Percentiles rank a stretch among this genome's conserved stretches.
Conservation (phyloP, 1,140 invertebrate genomes). For the Trichonephila clavata region DNA sequence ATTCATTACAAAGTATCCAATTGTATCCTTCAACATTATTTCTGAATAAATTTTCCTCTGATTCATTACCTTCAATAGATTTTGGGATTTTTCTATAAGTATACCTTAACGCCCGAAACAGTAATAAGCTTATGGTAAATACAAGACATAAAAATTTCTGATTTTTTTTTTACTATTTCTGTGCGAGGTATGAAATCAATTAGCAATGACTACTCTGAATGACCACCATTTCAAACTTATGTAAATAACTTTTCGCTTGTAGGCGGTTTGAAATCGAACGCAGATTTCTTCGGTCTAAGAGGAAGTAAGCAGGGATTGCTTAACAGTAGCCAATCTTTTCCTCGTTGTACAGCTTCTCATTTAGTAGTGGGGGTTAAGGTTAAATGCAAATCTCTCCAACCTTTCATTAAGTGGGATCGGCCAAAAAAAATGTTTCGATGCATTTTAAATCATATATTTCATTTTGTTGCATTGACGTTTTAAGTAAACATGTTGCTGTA, state of each 20-base stretch:
- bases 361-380: slow-evolving; percentile 48
- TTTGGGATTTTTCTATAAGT: too few species aligned
- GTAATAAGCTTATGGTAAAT: too few species aligned
- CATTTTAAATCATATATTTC: background rate
- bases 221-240: background rate
- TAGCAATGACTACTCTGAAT: too few species aligned
- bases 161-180: background rate
- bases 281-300: background rate
- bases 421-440: background rate
- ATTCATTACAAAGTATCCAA: too few species aligned
- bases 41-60: too few species aligned
- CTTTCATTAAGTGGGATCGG: background rate
- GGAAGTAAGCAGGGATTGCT: background rate
- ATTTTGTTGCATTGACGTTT: too few species aligned
- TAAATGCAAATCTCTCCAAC: slow-evolving; percentile 12
- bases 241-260: background rate
- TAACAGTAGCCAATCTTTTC: slow-evolving; percentile 52
- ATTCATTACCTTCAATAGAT: too few species aligned
- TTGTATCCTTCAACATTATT: too few species aligned
- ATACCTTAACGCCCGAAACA: too few species aligned
- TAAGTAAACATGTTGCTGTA: too few species aligned
- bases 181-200: background rate
- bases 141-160: too few species aligned
- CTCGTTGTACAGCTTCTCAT: slow-evolving; percentile 4
- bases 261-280: background rate